Evolutionary conservation across 2,113 vertebrate species (phyloP).

Genomic region (Macrotus californicus): DNA sequence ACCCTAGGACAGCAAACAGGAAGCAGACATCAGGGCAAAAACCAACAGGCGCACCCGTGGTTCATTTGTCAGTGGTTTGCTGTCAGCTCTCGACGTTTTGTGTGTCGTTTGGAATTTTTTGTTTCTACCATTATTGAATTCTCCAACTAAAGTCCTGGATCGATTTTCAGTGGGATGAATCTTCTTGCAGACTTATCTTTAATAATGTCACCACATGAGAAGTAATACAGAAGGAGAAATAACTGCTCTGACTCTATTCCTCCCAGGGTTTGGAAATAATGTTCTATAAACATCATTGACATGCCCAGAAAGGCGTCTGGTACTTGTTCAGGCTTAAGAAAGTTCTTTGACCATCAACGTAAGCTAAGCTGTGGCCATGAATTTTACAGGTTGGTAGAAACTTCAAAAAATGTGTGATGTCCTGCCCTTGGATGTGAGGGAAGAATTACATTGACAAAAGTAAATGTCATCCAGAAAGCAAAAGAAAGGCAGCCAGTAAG

Average conservation of each 20-base stretch:
- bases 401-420: not conserved
- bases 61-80: not conserved
- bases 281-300: not conserved
- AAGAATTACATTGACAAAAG: not conserved
- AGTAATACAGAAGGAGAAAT: not conserved
- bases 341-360: not conserved
- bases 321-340: not conserved
- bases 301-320: not conserved
- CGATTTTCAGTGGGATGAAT: not conserved
- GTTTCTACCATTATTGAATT: not conserved
- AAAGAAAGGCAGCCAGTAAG: not conserved
- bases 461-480: not conserved
- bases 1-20: not conserved
- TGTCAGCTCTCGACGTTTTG: not conserved
- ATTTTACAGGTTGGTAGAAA: not conserved
- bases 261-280: not conserved
- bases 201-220: not conserved
- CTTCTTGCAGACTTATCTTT: slow-evolving; percentile 16
- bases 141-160: not conserved
- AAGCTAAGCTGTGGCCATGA: not conserved
- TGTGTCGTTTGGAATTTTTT: not conserved
- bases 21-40: not conserved
- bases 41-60: not conserved
- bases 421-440: not conserved
- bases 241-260: not conserved